Percentiles rank a stretch among this genome's conserved stretches.
phyloP scores from a whole-genome alignment of 2,888 invertebrate genomes.

The Ptychoptera contaminata region DNA sequence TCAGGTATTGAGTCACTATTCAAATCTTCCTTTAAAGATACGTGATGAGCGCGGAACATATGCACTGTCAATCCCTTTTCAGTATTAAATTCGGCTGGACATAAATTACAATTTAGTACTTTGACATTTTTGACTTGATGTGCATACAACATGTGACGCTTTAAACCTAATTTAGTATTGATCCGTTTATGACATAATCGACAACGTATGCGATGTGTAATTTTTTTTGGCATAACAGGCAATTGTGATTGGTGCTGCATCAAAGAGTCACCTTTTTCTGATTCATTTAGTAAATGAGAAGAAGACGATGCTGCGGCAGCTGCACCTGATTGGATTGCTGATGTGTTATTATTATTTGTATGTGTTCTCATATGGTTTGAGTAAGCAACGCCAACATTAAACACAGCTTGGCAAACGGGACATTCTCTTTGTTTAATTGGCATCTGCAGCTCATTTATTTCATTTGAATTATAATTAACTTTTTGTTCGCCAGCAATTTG shows the following conservation, averaged over 20 bases:
- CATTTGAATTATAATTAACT: conserved; percentile 13
- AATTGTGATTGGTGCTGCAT: neutral
- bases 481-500: neutral
- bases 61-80: conserved; percentile 31
- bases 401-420: conserved; percentile 26
- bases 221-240: neutral
- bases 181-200: conserved; percentile 30
- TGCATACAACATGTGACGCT: conserved; percentile 29
- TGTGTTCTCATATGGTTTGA: conserved; percentile 31
- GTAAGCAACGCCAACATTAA: conserved; percentile 26
- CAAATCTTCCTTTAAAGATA: conserved; percentile 3
- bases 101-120: conserved; percentile 29
- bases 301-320: neutral
- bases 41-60: conserved; percentile 26
- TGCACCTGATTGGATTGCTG: conserved; percentile 6
- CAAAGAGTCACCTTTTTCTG: neutral
- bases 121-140: conserved; percentile 30
- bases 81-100: conserved; percentile 31
- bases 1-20: neutral
- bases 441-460: neutral
- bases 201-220: conserved; percentile 24
- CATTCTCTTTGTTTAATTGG: conserved; percentile 16
- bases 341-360: conserved; percentile 13
- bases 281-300: neutral
- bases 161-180: conserved; percentile 29